Evolutionary conservation across 2,888 invertebrate species (phyloP).

Genomic region (Petrolisthes cinctipes): DNA sequence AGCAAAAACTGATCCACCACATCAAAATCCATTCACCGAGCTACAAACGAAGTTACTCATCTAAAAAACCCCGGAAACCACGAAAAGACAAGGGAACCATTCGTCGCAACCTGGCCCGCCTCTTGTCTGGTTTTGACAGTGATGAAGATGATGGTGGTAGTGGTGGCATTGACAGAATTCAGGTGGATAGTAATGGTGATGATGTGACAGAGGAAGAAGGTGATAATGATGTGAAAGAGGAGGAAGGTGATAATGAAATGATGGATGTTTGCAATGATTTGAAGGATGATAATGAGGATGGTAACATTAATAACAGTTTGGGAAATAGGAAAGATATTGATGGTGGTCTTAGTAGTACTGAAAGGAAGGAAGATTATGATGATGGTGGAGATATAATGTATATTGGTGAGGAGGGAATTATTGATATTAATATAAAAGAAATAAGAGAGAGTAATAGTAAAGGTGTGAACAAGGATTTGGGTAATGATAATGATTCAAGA

Average conservation of each 20-base stretch:
- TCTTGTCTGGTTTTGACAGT: constrained; percentile 44
- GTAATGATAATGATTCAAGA: background rate
- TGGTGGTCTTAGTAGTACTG: no score
- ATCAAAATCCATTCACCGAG: constrained; percentile 37
- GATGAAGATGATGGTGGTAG: constrained; percentile 13
- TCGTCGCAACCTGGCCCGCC: constrained; percentile 33
- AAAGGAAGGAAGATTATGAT: no score
- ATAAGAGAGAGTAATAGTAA: background rate
- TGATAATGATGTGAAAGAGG: background rate
- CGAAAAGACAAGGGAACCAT: constrained; percentile 53
- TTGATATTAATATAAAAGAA: background rate
- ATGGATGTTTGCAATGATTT: background rate
- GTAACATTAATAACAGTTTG: background rate
- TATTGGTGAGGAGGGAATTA: background rate
- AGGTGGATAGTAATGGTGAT: background rate
- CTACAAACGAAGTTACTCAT: constrained; percentile 38
- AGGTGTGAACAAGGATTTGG: background rate
- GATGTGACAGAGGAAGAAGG: background rate
- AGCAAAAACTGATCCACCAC: constrained; percentile 56
- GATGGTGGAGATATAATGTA: no score
- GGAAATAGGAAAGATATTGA: no score
- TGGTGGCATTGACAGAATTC: background rate
- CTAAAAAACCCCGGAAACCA: constrained; percentile 47
- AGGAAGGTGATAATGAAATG: background rate
- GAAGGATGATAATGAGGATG: background rate